A percentile compares a stretch with the other conserved stretches of the same genome.
phyloP scores from a whole-genome alignment of 2,797 vertebrate genomes.

The Anguilla obscura region DNA sequence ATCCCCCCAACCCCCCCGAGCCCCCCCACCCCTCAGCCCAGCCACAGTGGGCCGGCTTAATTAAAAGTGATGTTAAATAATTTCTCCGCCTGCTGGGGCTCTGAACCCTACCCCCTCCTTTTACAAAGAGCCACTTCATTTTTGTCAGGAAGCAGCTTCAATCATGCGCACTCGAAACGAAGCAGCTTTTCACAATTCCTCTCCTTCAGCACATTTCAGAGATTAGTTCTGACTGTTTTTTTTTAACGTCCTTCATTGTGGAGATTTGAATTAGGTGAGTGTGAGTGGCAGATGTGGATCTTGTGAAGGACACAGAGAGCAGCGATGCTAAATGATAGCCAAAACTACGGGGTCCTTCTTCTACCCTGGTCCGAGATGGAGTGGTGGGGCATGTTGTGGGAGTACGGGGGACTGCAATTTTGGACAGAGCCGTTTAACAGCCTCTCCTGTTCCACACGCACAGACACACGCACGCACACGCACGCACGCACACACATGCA shows the following conservation, averaged over 20 bases:
- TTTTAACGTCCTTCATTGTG: constrained; percentile 45
- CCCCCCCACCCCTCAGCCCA: constrained; percentile 59
- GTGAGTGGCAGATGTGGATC: constrained; percentile 56
- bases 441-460: not conserved
- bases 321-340: not conserved
- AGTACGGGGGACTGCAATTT: not conserved
- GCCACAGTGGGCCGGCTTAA: constrained; percentile 61
- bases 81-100: constrained; percentile 57
- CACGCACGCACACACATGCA: no score
- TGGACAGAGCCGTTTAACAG: not conserved
- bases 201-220: constrained; percentile 40
- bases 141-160: constrained; percentile 54
- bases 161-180: constrained; percentile 49
- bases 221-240: constrained; percentile 47
- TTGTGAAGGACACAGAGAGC: constrained; percentile 55
- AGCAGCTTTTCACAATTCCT: constrained; percentile 14
- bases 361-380: not conserved
- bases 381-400: not conserved
- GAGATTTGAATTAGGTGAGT: constrained; percentile 47
- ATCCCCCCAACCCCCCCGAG: constrained; percentile 56
- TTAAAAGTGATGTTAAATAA: constrained; percentile 74
- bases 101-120: constrained; percentile 53
- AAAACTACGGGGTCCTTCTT: not conserved
- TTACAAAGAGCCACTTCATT: constrained; percentile 48
- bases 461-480: no score